These are phyloP conservation scores for Catamblyrhynchus diadema DNA, from an alignment of 2,797 vertebrate genomes.

Conservation along the genomic window DNA sequence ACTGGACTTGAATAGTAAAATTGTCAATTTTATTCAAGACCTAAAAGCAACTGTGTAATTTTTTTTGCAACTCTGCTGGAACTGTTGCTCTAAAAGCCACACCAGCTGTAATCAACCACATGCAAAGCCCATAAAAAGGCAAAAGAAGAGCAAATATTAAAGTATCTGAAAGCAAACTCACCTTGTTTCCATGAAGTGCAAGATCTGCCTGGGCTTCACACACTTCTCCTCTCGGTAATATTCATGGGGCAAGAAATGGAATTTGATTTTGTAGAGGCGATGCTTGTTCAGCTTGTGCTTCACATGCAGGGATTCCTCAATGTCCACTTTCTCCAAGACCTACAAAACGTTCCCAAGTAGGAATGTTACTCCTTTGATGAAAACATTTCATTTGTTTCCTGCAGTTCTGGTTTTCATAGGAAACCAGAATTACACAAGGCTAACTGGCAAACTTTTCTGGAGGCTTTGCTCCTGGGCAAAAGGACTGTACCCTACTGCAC, in stretches of 20 bases:
- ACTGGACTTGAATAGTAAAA: background rate
- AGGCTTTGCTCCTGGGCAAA: background rate
- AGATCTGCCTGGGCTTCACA: conserved; percentile 81
- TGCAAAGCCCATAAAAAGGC: background rate
- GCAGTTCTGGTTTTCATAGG: background rate
- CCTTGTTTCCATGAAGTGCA: conserved; percentile 91
- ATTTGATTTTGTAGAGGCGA: conserved; percentile 81
- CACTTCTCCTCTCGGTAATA: conserved; percentile 87
- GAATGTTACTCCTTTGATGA: background rate
- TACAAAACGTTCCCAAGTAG: conserved; percentile 30
- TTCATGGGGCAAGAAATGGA: conserved; percentile 83
- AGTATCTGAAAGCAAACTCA: conserved; percentile 22
- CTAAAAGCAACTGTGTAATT: background rate
- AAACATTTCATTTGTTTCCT: background rate
- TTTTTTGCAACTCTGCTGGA: background rate
- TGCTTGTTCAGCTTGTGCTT: conserved; percentile 69
- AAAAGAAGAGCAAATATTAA: background rate
- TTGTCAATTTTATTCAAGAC: background rate
- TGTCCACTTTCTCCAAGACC: conserved; percentile 90
- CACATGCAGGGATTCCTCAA: conserved; percentile 81
- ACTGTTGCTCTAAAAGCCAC: background rate
- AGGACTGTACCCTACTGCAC: background rate
- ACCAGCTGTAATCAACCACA: background rate
- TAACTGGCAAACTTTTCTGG: background rate
- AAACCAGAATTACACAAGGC: background rate